Percentiles rank a stretch among this genome's conserved stretches.
Evolutionary conservation across 37 sponge, comb jelly and placozoan species (phyloP).

Genomic region (Mnemiopsis leidyi): DNA sequence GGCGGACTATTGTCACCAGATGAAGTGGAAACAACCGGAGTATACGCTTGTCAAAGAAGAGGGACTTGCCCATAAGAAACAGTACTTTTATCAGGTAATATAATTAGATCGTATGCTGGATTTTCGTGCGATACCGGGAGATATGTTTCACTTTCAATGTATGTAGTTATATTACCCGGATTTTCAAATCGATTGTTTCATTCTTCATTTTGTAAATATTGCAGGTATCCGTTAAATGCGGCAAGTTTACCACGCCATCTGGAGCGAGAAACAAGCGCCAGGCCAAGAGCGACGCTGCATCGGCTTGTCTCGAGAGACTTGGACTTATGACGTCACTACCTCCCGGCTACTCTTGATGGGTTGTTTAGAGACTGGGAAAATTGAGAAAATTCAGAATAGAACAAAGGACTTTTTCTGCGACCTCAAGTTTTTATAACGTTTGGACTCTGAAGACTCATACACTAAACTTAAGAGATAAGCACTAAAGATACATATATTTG

Average conservation of each 20-base stretch:
- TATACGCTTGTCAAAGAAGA: conserved; percentile 41
- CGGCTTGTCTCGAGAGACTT: conserved; percentile 43
- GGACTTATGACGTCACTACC: conserved; percentile 57
- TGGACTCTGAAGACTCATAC: too few species aligned
- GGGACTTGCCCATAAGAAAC: conserved; percentile 40
- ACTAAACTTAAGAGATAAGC: too few species aligned
- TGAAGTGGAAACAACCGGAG: conserved; percentile 59
- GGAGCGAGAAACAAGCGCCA: conserved; percentile 43
- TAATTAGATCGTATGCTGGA: too few species aligned
- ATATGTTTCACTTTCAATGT: too few species aligned
- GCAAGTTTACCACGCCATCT: conserved; percentile 18
- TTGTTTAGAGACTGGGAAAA: background rate
- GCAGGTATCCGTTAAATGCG: conserved; percentile 23
- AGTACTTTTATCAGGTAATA: conserved; percentile 45
- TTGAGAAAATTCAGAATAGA: background rate
- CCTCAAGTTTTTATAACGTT: too few species aligned
- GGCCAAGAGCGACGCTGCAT: conserved; percentile 41
- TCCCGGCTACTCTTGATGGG: conserved; percentile 21
- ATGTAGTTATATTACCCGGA: too few species aligned
- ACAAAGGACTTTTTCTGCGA: background rate
- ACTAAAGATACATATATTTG: too few species aligned
- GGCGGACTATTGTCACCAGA: conserved; percentile 53
- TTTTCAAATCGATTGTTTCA: too few species aligned
- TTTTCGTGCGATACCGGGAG: too few species aligned
- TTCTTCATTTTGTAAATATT: too few species aligned